These are phyloP conservation scores for Notospermus geniculatus DNA, from an alignment of 1,140 invertebrate species.

Conservation along the genomic window DNA sequence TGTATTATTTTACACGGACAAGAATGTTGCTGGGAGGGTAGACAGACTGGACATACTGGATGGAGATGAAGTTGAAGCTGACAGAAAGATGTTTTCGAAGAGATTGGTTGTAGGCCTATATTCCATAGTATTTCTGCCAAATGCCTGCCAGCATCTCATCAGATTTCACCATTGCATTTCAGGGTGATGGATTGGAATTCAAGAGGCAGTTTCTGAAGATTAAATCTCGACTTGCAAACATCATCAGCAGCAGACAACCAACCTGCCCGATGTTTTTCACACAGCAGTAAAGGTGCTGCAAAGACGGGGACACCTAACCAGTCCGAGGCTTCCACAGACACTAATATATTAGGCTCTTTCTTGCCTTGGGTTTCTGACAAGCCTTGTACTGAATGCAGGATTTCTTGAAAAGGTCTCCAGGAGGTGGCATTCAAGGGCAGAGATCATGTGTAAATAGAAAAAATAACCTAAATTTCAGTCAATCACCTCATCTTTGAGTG, in stretches of 20 bases:
- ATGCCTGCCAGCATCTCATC: neutral
- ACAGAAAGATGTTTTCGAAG: neutral
- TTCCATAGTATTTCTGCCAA: neutral
- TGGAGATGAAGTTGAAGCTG: neutral
- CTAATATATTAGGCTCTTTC: no score
- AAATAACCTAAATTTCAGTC: no score
- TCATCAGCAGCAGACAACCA: conserved; percentile 52
- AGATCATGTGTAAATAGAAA: no score
- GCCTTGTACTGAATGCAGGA: no score
- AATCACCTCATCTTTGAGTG: no score
- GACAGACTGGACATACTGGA: neutral
- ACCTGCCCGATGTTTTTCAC: neutral
- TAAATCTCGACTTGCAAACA: conserved; percentile 63
- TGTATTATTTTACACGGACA: no score
- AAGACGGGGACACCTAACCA: no score
- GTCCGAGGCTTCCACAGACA: no score
- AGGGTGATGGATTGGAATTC: conserved; percentile 93
- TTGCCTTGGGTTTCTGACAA: no score
- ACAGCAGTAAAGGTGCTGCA: neutral
- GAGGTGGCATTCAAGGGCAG: no score
- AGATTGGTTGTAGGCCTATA: neutral
- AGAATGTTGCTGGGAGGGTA: no score
- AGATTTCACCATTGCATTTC: conserved; percentile 16
- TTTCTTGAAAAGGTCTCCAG: no score
- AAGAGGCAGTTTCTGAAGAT: conserved; percentile 85